These are phyloP conservation scores for Tamandua tetradactyla DNA, from an alignment of 2,797 vertebrate species.

Conservation along the genomic window DNA sequence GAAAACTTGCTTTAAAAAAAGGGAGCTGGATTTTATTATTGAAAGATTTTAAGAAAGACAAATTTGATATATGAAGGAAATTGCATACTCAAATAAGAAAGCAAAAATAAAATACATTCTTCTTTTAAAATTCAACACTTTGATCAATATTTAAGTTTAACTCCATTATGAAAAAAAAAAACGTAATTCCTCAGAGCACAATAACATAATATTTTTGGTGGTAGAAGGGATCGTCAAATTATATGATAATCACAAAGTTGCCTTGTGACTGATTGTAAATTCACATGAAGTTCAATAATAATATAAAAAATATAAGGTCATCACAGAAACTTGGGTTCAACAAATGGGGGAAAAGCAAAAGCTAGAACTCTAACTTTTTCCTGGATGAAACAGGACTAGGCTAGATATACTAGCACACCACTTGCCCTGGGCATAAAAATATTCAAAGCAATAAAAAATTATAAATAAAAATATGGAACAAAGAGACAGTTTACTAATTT, in stretches of 20 bases:
- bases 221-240: neutral
- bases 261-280: neutral
- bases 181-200: neutral
- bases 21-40: neutral
- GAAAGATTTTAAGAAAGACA: constrained; percentile 39
- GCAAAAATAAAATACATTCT: neutral
- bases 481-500: neutral
- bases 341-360: neutral
- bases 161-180: constrained; percentile 27
- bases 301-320: neutral
- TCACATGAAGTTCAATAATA: neutral
- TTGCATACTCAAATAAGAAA: neutral
- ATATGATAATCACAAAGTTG: neutral
- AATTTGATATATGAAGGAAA: neutral
- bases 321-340: constrained; percentile 8
- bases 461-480: neutral
- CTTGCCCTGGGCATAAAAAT: neutral
- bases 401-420: too few species aligned
- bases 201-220: neutral
- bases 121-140: neutral
- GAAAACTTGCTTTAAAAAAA: constrained; percentile 28
- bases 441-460: neutral
- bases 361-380: neutral
- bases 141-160: constrained; percentile 31
- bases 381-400: neutral